Evolutionary conservation across 2,797 vertebrate genomes (phyloP).

Genomic region (Rhinella marina): DNA sequence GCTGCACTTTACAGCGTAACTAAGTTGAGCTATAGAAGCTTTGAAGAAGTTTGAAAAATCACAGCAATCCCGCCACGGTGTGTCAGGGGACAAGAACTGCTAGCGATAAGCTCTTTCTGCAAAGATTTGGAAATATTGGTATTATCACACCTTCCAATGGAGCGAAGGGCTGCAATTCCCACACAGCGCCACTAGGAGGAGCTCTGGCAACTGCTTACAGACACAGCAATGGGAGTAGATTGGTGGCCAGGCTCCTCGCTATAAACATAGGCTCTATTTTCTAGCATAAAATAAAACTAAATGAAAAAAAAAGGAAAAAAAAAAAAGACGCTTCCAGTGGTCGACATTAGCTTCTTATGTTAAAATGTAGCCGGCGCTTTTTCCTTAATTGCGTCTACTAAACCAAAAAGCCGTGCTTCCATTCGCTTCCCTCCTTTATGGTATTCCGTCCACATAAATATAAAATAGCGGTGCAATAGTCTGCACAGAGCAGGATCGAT

Average conservation of each 20-base stretch:
- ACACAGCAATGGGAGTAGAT: background rate
- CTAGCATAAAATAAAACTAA: conserved; percentile 51
- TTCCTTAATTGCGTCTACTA: conserved; percentile 20
- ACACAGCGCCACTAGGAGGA: conserved; percentile 67
- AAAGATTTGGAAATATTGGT: conserved; percentile 62
- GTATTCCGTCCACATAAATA: conserved; percentile 36
- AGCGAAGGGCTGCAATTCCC: conserved; percentile 50
- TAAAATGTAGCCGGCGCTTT: conserved; percentile 16
- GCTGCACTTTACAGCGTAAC: conserved; percentile 21
- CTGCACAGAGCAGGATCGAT: conserved; percentile 52
- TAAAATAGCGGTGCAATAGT: conserved; percentile 39
- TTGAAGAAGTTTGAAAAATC: conserved; percentile 62
- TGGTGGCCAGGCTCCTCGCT: background rate
- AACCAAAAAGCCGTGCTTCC: background rate
- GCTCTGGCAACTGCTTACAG: conserved; percentile 69
- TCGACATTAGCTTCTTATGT: conserved; percentile 17
- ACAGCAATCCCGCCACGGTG: conserved; percentile 60
- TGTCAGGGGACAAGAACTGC: conserved; percentile 62
- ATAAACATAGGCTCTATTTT: conserved; percentile 29
- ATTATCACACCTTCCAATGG: conserved; percentile 59
- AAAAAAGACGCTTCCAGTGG: conserved; percentile 13
- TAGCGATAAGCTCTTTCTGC: conserved; percentile 55
- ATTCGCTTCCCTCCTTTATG: background rate
- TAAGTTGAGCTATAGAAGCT: conserved; percentile 45
- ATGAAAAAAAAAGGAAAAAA: conserved; percentile 16